phyloP scores from a whole-genome alignment of 2,113 vertebrate species.

The Siniperca knerii region DNA sequence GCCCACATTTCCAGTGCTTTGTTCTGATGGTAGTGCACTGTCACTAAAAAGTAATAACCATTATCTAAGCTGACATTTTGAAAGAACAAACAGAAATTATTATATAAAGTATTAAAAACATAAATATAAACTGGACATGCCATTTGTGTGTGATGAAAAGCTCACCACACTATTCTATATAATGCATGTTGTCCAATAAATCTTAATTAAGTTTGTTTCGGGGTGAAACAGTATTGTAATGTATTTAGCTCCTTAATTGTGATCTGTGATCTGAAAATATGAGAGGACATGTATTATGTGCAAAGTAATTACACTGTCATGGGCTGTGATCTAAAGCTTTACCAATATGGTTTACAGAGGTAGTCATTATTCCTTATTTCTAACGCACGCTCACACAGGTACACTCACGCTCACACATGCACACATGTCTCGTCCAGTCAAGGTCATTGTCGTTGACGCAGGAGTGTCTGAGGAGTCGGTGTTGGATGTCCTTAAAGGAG shows the following conservation, averaged over 20 bases:
- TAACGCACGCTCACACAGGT: not conserved
- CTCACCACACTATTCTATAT: not conserved
- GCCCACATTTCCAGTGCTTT: not conserved
- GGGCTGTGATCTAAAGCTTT: not conserved
- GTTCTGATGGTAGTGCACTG: not conserved
- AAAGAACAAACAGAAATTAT: not conserved
- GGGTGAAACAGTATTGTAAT: not conserved
- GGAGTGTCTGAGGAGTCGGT: conserved; percentile 55
- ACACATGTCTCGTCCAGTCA: conserved; percentile 38
- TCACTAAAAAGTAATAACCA: not conserved
- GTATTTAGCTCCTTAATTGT: not conserved
- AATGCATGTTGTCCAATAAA: not conserved
- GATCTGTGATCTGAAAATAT: not conserved
- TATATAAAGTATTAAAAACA: not conserved
- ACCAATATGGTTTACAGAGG: not conserved
- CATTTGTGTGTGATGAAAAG: not conserved
- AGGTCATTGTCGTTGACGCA: conserved; percentile 61
- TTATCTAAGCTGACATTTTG: not conserved
- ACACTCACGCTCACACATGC: conserved; percentile 5
- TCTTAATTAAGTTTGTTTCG: not conserved
- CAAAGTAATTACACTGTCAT: not conserved
- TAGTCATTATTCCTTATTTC: not conserved
- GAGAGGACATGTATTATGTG: not conserved
- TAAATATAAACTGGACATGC: not conserved
- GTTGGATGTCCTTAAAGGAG: conserved; percentile 66